Percentiles rank a stretch among this genome's conserved stretches.
Conservation (phyloP, 2,113 vertebrate genomes). For the human region GRCh38 chr15:81060501-81061000, state of each 20-base stretch:
- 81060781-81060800: background rate
- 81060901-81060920: background rate
- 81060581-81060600: background rate
- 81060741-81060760: background rate
- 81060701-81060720: background rate
- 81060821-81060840: background rate
- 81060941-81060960: background rate
- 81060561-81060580: background rate
- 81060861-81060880: too few species aligned
- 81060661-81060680: background rate
- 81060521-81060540: background rate
- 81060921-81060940: too few species aligned
- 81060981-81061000: too few species aligned
- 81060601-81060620: background rate
- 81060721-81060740: background rate
- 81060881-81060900: background rate
- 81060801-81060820: background rate
- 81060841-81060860: background rate
- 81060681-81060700: background rate
- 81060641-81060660: background rate
- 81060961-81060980: background rate
- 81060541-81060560: background rate
- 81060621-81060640: background rate
- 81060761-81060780: background rate
- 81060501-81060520: background rate